A percentile compares a stretch with the other conserved stretches of the same genome.
These are phyloP conservation scores for Euwallacea fornicatus DNA, from an alignment of 1,140 invertebrate genomes.

Conservation along the genomic window DNA sequence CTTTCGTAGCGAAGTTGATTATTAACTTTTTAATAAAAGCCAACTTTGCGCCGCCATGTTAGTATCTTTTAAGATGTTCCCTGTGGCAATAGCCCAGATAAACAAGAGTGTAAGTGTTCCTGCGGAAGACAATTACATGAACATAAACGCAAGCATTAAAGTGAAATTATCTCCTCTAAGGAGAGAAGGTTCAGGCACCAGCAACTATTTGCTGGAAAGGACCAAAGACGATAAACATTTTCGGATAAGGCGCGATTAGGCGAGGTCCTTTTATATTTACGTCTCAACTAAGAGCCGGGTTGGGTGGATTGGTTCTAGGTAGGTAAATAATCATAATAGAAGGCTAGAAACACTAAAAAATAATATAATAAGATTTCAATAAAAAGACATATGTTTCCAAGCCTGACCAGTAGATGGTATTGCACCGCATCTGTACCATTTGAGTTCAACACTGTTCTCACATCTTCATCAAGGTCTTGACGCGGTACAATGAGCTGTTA, in stretches of 20 bases:
- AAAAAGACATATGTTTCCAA: background rate
- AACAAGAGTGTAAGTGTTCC: conserved; percentile 29
- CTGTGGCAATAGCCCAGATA: conserved; percentile 23
- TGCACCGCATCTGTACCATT: too few relatives aligned
- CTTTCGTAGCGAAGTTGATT: background rate
- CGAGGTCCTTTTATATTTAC: background rate
- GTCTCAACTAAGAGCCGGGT: too few relatives aligned
- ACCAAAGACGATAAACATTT: background rate
- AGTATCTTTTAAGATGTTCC: conserved; percentile 5
- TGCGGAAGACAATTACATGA: conserved; percentile 28
- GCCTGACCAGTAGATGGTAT: too few relatives aligned
- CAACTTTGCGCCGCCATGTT: background rate
- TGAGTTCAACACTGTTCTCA: too few relatives aligned
- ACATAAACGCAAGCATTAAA: conserved; percentile 30
- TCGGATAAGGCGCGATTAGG: background rate
- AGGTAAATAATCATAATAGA: background rate
- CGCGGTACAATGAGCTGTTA: too few relatives aligned
- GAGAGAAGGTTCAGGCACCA: conserved; percentile 10
- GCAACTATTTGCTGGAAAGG: conserved; percentile 16
- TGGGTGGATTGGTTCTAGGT: too few relatives aligned
- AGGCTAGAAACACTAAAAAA: background rate
- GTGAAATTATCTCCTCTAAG: conserved; percentile 28
- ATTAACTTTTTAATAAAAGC: background rate
- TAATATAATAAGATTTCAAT: background rate
- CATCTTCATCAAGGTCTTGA: too few relatives aligned